These are phyloP conservation scores for Aleiodes testaceus DNA, from an alignment of 2,888 invertebrate species.

Conservation along the genomic window DNA sequence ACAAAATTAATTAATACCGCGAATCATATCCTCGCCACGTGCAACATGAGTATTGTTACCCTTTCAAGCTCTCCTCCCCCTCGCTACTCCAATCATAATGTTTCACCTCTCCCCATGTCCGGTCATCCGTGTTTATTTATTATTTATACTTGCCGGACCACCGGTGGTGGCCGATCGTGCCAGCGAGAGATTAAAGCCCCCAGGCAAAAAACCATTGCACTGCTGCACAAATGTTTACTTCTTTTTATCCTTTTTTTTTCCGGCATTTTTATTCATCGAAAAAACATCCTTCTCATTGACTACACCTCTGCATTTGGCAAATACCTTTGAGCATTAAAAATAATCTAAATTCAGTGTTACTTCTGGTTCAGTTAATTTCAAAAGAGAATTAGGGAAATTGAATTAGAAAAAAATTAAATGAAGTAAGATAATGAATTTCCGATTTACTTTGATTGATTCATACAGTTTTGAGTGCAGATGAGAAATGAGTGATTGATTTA, in stretches of 20 bases:
- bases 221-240: not conserved
- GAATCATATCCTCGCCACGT: slow-evolving; percentile 23
- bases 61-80: no score
- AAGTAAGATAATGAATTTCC: no score
- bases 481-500: no score
- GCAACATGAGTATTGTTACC: slow-evolving; percentile 12
- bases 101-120: slow-evolving; percentile 9
- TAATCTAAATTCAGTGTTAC: slow-evolving; percentile 42
- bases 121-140: slow-evolving; percentile 33
- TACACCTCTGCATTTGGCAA: not conserved
- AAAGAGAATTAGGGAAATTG: not conserved
- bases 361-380: slow-evolving; percentile 35
- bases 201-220: slow-evolving; percentile 30
- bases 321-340: slow-evolving; percentile 26
- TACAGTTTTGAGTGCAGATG: no score
- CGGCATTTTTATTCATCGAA: not conserved
- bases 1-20: slow-evolving; percentile 22
- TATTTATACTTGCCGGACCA: slow-evolving; percentile 26
- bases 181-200: slow-evolving; percentile 28
- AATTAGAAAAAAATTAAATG: no score
- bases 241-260: not conserved
- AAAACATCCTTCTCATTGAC: slow-evolving; percentile 14
- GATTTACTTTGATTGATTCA: no score
- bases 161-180: slow-evolving; percentile 30
- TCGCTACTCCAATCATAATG: slow-evolving; percentile 4